Conservation (phyloP, 2,797 vertebrate species). For the Vipera latastei region DNA sequence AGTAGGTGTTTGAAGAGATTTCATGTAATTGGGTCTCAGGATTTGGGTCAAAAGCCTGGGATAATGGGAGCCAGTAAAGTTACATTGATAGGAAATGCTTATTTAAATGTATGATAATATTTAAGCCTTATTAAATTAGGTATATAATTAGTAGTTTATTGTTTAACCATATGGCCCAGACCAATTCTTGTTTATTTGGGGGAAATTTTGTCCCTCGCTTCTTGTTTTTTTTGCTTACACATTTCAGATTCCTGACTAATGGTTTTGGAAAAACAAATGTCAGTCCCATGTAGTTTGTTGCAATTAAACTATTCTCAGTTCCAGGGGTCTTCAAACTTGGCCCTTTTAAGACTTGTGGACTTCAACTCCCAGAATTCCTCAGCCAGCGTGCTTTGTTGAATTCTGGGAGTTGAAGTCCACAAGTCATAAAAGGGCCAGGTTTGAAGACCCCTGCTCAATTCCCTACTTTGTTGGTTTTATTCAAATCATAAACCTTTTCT, state of each 20-base stretch:
- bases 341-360: no score
- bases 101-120: not conserved
- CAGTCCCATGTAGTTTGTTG: not conserved
- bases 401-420: no score
- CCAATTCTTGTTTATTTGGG: not conserved
- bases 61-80: not conserved
- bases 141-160: not conserved
- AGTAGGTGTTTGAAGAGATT: not conserved
- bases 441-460: not conserved
- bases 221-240: not conserved
- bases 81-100: not conserved
- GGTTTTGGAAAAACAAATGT: not conserved
- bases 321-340: no score
- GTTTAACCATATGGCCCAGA: not conserved
- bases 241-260: not conserved
- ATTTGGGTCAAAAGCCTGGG: not conserved
- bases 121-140: not conserved
- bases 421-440: no score
- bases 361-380: no score
- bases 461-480: not conserved
- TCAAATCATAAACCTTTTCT: not conserved
- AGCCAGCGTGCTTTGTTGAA: no score
- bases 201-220: not conserved
- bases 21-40: not conserved
- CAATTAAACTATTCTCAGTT: not conserved